A percentile compares a stretch with the other conserved stretches of the same genome.
Conservation (phyloP, 2,888 invertebrate species). For the Noctua pronuba region DNA sequence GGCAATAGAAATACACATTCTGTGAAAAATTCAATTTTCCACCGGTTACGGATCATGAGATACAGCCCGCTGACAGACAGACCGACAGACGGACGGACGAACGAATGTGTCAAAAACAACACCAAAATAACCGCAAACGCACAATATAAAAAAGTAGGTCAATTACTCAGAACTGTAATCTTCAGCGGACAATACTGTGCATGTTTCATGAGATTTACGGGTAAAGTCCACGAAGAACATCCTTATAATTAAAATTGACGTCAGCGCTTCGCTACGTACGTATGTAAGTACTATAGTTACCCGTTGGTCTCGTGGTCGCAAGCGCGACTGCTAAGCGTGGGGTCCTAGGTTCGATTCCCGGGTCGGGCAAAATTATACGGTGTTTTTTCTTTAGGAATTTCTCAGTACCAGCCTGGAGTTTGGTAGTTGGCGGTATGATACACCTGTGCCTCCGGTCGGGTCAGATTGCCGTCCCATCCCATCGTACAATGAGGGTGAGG, state of each 20-base stretch:
- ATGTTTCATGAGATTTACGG: conserved; percentile 16
- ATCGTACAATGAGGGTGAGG: too few relatives aligned
- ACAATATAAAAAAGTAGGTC: conserved; percentile 15
- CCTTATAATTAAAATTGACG: conserved; percentile 32
- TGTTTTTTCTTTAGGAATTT: background rate
- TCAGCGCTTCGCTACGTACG: conserved; percentile 10
- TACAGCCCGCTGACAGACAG: too few relatives aligned
- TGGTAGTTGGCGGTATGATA: background rate
- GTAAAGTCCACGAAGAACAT: conserved; percentile 36
- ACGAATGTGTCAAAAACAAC: background rate
- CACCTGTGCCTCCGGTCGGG: background rate
- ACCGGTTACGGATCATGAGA: too few relatives aligned
- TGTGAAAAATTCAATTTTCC: too few relatives aligned
- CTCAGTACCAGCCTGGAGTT: background rate
- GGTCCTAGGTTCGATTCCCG: background rate
- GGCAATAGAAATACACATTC: too few relatives aligned
- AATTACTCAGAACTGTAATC: conserved; percentile 35
- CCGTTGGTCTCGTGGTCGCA: background rate
- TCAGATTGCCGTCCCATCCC: too few relatives aligned
- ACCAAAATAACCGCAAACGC: conserved; percentile 4
- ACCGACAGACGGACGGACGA: too few relatives aligned
- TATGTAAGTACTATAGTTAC: background rate
- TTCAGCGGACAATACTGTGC: conserved; percentile 12
- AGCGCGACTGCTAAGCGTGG: background rate
- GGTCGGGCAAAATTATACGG: background rate